A percentile compares a stretch with the other conserved stretches of the same genome.
phyloP scores from a whole-genome alignment of 2,888 invertebrate species.

The Dinocampus coccinellae region DNA sequence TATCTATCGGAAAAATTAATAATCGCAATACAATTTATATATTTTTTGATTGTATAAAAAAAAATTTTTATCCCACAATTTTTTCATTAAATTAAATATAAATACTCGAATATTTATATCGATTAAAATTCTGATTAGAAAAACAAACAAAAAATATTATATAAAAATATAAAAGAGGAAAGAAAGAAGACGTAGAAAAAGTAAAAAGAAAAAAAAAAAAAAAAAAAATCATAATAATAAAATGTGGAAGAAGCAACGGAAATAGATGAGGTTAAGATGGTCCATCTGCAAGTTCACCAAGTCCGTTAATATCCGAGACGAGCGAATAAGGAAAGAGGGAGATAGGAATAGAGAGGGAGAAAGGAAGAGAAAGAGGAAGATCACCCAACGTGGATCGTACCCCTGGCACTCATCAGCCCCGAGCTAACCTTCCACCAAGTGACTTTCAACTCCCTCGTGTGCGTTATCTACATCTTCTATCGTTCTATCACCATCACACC shows the following conservation, averaged over 20 bases:
- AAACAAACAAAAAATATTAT: too few species aligned
- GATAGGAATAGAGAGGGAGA: not conserved
- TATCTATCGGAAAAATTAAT: too few species aligned
- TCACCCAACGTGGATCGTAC: not conserved
- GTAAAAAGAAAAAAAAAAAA: not conserved
- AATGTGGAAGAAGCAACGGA: not conserved
- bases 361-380: not conserved
- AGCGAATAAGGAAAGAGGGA: not conserved
- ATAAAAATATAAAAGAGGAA: too few species aligned
- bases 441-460: constrained; percentile 2
- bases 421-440: constrained; percentile 6
- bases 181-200: too few species aligned
- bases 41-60: too few species aligned
- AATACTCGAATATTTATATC: too few species aligned
- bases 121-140: too few species aligned
- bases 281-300: constrained; percentile 4
- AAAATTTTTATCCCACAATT: too few species aligned
- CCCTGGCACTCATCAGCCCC: not conserved
- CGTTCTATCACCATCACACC: constrained; percentile 32
- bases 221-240: not conserved
- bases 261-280: not conserved
- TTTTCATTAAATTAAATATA: too few species aligned
- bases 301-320: not conserved
- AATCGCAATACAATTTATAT: too few species aligned
- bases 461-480: constrained; percentile 34